phyloP scores from a whole-genome alignment of 2,113 vertebrate species.

The Tricholaema leucomelas region DNA sequence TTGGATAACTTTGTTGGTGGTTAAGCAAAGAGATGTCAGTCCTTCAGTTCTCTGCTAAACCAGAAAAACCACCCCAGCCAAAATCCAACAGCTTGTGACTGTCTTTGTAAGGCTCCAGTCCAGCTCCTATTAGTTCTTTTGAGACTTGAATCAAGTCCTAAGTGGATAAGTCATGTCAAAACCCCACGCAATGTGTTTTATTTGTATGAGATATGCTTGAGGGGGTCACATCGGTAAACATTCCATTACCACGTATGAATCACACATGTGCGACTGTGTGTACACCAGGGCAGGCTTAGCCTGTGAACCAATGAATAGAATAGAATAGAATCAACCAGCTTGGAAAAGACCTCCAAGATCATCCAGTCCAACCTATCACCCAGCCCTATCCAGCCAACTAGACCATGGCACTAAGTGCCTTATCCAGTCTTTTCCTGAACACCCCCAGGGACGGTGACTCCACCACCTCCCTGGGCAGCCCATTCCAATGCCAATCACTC shows the following conservation, averaged over 20 bases:
- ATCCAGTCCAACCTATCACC: no score
- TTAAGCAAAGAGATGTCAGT: conserved; percentile 19
- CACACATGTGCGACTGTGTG: neutral
- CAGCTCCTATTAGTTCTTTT: neutral
- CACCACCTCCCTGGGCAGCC: no score
- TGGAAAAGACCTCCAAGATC: no score
- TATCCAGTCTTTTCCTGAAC: no score
- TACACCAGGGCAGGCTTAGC: neutral
- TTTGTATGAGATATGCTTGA: conserved; percentile 45
- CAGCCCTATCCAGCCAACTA: no score
- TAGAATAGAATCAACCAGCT: no score
- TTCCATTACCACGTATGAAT: conserved; percentile 1
- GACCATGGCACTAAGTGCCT: no score
- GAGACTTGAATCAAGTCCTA: conserved; percentile 19
- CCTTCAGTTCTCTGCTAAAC: conserved; percentile 11
- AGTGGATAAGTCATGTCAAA: conserved; percentile 28
- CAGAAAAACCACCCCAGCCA: neutral
- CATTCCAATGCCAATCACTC: no score
- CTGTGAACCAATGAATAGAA: neutral
- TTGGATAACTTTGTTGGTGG: neutral
- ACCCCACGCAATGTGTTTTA: neutral
- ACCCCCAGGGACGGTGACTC: no score
- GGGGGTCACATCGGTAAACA: conserved; percentile 15
- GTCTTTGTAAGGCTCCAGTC: conserved; percentile 3
- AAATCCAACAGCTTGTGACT: conserved; percentile 15